These are phyloP conservation scores for Numenius arquata DNA, from an alignment of 2,113 vertebrate species.

Conservation along the genomic window DNA sequence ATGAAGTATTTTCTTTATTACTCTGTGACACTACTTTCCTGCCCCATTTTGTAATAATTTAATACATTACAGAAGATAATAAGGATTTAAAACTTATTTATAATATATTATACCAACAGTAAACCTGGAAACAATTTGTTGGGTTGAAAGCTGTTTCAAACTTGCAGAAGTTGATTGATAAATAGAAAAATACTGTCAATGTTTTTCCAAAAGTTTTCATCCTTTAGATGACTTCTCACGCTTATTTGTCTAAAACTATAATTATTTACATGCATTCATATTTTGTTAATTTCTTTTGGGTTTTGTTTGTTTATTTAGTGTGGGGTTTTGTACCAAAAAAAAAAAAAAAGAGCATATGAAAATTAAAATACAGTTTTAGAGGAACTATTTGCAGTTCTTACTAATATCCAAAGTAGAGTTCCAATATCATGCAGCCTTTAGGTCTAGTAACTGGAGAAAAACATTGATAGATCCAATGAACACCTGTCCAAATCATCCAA, in stretches of 20 bases:
- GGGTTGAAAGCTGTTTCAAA: not conserved
- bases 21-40: not conserved
- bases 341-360: not conserved
- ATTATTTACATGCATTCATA: not conserved
- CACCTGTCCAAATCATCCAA: not conserved
- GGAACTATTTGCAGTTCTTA: not conserved
- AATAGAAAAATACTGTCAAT: not conserved
- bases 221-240: fast-evolving
- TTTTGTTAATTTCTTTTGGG: not conserved
- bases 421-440: not conserved
- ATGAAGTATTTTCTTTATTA: not conserved
- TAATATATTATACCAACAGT: not conserved
- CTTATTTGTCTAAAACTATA: not conserved
- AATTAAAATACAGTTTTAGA: not conserved
- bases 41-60: not conserved
- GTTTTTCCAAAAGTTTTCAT: not conserved
- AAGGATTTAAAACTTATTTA: not conserved
- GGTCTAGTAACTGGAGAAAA: not conserved
- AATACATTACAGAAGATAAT: not conserved
- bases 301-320: not conserved
- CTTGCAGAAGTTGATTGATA: not conserved
- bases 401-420: not conserved
- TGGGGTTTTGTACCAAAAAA: fast-evolving
- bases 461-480: not conserved
- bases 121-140: not conserved